Percentiles rank a stretch among this genome's conserved stretches.
Evolutionary conservation across 2,888 invertebrate genomes (phyloP).

Genomic region (Orthosia gothica): DNA sequence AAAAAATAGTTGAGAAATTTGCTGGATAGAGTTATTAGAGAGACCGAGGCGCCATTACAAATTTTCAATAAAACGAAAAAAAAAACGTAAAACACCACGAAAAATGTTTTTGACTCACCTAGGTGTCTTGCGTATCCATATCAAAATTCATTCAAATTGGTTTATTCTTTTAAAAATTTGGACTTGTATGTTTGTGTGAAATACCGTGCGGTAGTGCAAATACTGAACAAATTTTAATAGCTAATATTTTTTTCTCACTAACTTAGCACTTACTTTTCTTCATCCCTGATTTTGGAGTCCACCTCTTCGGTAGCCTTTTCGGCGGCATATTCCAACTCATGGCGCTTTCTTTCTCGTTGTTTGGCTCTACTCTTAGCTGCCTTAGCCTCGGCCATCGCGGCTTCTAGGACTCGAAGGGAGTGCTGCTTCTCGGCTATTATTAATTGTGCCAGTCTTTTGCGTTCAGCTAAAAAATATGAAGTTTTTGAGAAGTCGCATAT

Average conservation of each 20-base stretch:
- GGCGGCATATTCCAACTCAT: constrained; percentile 76
- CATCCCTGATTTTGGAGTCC: constrained; percentile 83
- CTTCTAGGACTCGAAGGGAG: constrained; percentile 85
- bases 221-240: neutral
- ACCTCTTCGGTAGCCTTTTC: constrained; percentile 83
- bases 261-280: constrained; percentile 79
- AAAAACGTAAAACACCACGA: too few species aligned
- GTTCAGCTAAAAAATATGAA: constrained; percentile 79
- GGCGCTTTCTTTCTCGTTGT: constrained; percentile 77
- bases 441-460: constrained; percentile 86
- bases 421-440: constrained; percentile 89
- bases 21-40: too few species aligned
- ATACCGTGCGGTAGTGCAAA: too few species aligned
- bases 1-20: too few species aligned
- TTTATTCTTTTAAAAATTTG: too few species aligned
- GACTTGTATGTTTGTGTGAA: too few species aligned
- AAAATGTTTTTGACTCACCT: too few species aligned
- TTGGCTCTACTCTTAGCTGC: constrained; percentile 81
- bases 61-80: too few species aligned
- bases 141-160: too few species aligned
- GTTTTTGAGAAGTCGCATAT: neutral
- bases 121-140: too few species aligned
- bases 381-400: constrained; percentile 88
- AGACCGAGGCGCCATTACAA: too few species aligned
- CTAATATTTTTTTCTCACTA: too few species aligned